These are phyloP conservation scores for Euzetes globulus DNA, from an alignment of 2,888 invertebrate genomes.

Conservation along the genomic window DNA sequence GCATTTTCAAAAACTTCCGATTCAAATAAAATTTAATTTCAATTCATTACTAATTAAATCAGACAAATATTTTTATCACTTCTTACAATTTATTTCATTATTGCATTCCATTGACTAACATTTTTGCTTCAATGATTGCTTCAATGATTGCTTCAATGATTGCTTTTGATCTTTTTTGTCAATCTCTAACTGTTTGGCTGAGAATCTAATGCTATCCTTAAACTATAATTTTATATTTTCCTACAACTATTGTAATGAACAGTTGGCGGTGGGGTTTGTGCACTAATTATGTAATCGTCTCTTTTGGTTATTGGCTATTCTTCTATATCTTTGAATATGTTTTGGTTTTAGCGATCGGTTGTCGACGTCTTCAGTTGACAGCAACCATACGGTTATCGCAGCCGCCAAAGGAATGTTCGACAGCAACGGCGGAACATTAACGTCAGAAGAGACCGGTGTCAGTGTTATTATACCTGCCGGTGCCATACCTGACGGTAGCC, in stretches of 20 bases:
- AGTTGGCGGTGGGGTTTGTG: neutral
- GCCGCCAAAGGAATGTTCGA: conserved; percentile 58
- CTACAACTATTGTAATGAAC: neutral
- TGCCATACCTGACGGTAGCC: conserved; percentile 70
- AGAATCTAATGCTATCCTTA: neutral
- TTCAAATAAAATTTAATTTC: no score
- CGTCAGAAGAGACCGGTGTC: conserved; percentile 82
- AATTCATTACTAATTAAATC: no score
- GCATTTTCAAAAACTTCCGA: no score
- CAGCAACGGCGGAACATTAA: conserved; percentile 69
- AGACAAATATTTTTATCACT: neutral
- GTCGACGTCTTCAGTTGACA: conserved; percentile 37
- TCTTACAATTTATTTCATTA: neutral
- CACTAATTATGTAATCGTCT: neutral
- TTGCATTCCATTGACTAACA: neutral
- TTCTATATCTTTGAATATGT: neutral
- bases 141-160: no score
- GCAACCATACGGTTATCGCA: conserved; percentile 44
- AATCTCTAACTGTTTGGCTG: neutral
- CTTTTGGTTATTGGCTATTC: neutral
- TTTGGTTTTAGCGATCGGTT: neutral
- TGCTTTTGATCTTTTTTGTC: no score
- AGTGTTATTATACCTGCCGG: conserved; percentile 79
- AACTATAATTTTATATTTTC: neutral
- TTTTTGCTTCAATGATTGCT: neutral